Evolutionary conservation across 2,113 vertebrate species (phyloP).

Genomic region (Psettodes erumei): DNA sequence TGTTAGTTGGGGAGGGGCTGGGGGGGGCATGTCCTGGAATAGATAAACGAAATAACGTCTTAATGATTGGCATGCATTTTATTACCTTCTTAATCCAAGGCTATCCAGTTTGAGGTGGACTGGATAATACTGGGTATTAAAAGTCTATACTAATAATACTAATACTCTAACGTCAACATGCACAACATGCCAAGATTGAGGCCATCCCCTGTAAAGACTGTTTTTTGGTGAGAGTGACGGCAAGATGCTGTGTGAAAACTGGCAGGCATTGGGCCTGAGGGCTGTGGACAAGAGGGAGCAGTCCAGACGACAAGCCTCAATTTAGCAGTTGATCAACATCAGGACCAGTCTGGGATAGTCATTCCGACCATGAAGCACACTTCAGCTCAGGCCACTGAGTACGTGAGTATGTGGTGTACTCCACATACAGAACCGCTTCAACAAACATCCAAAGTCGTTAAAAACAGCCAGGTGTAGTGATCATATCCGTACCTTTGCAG

Average conservation of each 20-base stretch:
- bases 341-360: neutral
- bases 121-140: neutral
- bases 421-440: too few relatives aligned
- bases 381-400: too few relatives aligned
- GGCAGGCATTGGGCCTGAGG: neutral
- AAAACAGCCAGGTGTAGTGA: too few relatives aligned
- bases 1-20: neutral
- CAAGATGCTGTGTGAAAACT: neutral
- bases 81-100: constrained; percentile 18
- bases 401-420: too few relatives aligned
- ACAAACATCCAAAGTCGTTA: too few relatives aligned
- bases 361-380: neutral
- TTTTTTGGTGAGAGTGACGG: neutral
- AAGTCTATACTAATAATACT: too few relatives aligned
- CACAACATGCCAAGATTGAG: too few relatives aligned
- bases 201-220: neutral
- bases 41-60: constrained; percentile 32
- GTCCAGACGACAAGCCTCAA: neutral
- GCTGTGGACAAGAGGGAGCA: neutral
- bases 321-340: neutral
- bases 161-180: too few relatives aligned
- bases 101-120: neutral
- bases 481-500: too few relatives aligned
- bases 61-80: constrained; percentile 37
- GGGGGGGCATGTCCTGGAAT: constrained; percentile 9